Evolutionary conservation across 2,113 vertebrate species (phyloP).

Genomic region (Pristiophorus japonicus): DNA sequence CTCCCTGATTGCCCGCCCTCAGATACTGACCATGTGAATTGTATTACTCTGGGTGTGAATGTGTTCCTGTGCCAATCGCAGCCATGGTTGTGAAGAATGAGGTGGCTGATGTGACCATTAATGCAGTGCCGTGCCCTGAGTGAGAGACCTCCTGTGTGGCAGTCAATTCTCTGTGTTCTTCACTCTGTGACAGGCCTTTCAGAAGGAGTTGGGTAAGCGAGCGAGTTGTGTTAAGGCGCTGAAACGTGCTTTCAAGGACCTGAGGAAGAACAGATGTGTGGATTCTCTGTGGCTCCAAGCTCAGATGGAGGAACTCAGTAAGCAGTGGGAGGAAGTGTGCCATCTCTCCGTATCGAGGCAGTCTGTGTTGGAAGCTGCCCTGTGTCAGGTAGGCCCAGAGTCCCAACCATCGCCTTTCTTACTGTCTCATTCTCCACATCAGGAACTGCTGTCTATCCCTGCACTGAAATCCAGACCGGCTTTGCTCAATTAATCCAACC

Average conservation of each 20-base stretch:
- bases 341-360: conserved; percentile 71
- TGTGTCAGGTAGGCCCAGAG: conserved; percentile 60
- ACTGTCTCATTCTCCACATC: neutral
- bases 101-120: neutral
- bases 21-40: no score
- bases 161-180: accelerated
- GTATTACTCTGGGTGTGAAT: no score
- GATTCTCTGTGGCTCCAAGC: conserved; percentile 74
- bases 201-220: conserved; percentile 76
- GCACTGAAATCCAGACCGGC: no score
- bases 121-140: neutral
- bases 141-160: neutral
- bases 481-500: no score
- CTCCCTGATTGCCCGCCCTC: no score
- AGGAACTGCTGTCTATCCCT: neutral
- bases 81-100: neutral
- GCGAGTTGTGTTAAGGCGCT: conserved; percentile 70
- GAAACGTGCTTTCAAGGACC: conserved; percentile 69
- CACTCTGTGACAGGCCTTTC: conserved; percentile 59
- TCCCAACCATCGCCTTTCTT: neutral
- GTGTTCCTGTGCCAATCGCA: no score
- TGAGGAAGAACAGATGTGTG: conserved; percentile 60
- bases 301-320: conserved; percentile 73
- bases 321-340: conserved; percentile 74
- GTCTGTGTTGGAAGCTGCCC: conserved; percentile 64